Conservation (phyloP, 2,888 invertebrate genomes). For the Acanthosepion esculentum region DNA sequence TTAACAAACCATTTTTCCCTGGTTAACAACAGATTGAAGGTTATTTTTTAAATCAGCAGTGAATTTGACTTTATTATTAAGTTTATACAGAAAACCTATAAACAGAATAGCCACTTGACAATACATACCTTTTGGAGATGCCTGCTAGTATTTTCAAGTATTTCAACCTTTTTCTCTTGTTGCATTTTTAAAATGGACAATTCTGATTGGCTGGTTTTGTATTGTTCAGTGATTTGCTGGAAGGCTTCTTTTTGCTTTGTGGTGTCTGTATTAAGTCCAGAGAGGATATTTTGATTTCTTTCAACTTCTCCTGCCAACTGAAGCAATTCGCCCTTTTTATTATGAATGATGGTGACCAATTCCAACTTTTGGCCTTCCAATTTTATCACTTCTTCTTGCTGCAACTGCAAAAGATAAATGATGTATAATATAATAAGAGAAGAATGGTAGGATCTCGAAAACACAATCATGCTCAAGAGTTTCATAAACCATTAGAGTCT, state of each 20-base stretch:
- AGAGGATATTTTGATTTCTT: constrained; percentile 67
- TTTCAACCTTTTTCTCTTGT: constrained; percentile 64
- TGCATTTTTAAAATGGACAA: constrained; percentile 66
- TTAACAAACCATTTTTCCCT: too few relatives aligned
- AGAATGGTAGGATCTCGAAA: too few relatives aligned
- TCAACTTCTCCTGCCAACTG: constrained; percentile 65
- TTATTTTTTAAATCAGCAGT: too few relatives aligned
- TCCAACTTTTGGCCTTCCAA: constrained; percentile 65
- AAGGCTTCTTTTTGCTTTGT: constrained; percentile 69
- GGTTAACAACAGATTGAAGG: too few relatives aligned
- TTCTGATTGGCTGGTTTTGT: constrained; percentile 66
- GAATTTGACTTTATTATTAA: too few relatives aligned
- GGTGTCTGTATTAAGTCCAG: constrained; percentile 65
- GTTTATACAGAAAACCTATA: too few relatives aligned
- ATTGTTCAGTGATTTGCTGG: constrained; percentile 69
- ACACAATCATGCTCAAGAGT: too few relatives aligned
- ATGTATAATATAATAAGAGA: too few relatives aligned
- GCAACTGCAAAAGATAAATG: constrained; percentile 56
- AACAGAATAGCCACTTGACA: too few relatives aligned
- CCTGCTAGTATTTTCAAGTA: constrained; percentile 67
- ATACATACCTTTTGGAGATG: constrained; percentile 63
- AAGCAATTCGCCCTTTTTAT: constrained; percentile 61
- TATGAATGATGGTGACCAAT: constrained; percentile 59
- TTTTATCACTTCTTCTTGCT: constrained; percentile 60
- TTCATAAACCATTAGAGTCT: too few relatives aligned